phyloP scores from a whole-genome alignment of 1,140 invertebrate species.

The Magallana ariakensis region DNA sequence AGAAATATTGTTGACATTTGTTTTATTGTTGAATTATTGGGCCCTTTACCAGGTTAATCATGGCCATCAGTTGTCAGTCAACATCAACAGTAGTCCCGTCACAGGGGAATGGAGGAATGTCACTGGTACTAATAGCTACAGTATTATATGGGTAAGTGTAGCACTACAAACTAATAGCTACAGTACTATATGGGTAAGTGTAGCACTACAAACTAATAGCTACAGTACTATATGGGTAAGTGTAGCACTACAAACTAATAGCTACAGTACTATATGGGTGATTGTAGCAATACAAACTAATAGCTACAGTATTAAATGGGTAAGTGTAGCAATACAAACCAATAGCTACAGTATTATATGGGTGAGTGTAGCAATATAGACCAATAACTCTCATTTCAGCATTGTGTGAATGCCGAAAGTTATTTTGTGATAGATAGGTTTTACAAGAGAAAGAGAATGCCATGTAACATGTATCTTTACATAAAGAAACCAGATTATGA shows the following conservation, averaged over 20 bases:
- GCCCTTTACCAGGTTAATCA: conserved; percentile 33
- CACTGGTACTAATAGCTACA: conserved; percentile 35
- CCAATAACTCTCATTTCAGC: neutral
- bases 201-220: no score
- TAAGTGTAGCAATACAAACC: conserved; percentile 15
- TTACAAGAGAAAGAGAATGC: no score
- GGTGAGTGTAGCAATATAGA: conserved; percentile 31
- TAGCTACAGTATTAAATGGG: conserved; percentile 49
- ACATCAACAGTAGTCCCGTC: conserved; percentile 48
- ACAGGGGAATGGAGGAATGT: conserved; percentile 53
- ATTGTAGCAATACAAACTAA: neutral
- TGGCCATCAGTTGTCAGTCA: conserved; percentile 47
- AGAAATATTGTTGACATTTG: no score
- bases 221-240: no score
- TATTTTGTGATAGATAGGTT: no score
- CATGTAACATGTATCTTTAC: no score
- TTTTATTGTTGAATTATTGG: no score
- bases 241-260: neutral
- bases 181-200: conserved; percentile 51
- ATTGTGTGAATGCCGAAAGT: no score
- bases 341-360: conserved; percentile 44
- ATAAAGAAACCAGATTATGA: no score
- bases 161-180: neutral
- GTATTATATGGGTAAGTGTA: conserved; percentile 52
- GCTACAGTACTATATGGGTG: conserved; percentile 53